Conservation (phyloP, 2,888 invertebrate genomes). For the Campoplex nolae region DNA sequence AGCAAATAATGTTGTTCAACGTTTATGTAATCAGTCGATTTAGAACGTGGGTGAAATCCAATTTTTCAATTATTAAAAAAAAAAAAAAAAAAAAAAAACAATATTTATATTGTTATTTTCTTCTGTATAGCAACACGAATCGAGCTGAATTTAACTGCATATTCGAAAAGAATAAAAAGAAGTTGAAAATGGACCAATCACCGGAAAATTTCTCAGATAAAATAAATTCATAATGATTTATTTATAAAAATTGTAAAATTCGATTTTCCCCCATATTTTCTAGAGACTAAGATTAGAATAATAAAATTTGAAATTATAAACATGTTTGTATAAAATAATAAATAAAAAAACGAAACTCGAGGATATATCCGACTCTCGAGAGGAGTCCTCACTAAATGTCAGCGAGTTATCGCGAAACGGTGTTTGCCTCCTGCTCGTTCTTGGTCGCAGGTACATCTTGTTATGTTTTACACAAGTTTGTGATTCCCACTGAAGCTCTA, state of each 20-base stretch:
- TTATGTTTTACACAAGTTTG: constrained; percentile 59
- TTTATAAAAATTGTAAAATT: not conserved
- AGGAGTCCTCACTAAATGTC: constrained; percentile 44
- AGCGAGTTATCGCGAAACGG: constrained; percentile 61
- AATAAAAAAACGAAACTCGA: constrained; percentile 4
- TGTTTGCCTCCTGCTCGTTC: constrained; percentile 14
- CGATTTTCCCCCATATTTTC: not conserved
- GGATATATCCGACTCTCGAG: not conserved
- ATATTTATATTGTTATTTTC: not conserved
- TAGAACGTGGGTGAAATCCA: not conserved
- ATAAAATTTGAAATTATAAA: not conserved
- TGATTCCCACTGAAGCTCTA: constrained; percentile 40
- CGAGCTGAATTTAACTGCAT: not conserved
- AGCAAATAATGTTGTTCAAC: not conserved
- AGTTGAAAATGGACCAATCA: not conserved
- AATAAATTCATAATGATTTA: not conserved
- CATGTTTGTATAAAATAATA: not conserved
- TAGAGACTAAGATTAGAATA: too few relatives aligned
- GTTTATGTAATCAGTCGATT: not conserved
- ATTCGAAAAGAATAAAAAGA: not conserved
- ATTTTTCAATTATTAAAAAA: not conserved
- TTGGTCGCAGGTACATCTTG: constrained; percentile 45
- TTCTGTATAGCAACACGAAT: not conserved
- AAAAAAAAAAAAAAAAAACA: not conserved
- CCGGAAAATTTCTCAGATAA: not conserved